These are phyloP conservation scores for Deroplatys truncata DNA, from an alignment of 2,888 invertebrate genomes.

Conservation along the genomic window DNA sequence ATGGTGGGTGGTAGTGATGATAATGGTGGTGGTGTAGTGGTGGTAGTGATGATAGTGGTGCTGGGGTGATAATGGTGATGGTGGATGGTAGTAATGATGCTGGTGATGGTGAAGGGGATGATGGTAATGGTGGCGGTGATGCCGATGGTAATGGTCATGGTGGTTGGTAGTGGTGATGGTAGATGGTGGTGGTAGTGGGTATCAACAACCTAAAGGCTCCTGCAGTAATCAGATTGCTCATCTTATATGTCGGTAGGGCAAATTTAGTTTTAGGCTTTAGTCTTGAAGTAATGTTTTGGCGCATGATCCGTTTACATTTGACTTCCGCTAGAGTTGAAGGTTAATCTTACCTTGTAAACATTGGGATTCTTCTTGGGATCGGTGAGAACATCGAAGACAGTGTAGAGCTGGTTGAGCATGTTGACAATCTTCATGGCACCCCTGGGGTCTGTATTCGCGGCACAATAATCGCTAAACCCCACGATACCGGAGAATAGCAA, in stretches of 20 bases:
- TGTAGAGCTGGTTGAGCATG: conserved; percentile 90
- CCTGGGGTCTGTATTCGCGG: conserved; percentile 82
- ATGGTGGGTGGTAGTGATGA: too few species aligned
- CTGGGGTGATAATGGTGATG: too few species aligned
- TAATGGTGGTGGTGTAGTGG: background rate
- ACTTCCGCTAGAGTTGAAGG: too few species aligned
- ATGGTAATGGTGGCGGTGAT: background rate
- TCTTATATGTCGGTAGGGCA: too few species aligned
- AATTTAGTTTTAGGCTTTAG: too few species aligned
- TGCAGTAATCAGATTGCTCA: too few species aligned
- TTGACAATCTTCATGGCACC: conserved; percentile 96
- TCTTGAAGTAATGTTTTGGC: too few species aligned
- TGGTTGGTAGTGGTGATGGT: background rate
- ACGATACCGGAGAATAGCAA: conserved; percentile 92
- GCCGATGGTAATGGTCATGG: background rate
- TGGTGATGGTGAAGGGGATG: background rate
- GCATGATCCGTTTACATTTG: too few species aligned
- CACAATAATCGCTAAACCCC: conserved; percentile 87
- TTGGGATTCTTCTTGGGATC: conserved; percentile 90
- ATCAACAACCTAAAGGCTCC: too few species aligned
- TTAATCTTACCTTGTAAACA: conserved; percentile 77
- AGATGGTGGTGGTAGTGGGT: too few species aligned
- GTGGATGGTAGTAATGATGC: too few species aligned
- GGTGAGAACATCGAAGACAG: conserved; percentile 88
- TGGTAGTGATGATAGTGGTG: too few species aligned